Conservation (phyloP, 1,140 invertebrate genomes). For the Batillaria attramentaria region DNA sequence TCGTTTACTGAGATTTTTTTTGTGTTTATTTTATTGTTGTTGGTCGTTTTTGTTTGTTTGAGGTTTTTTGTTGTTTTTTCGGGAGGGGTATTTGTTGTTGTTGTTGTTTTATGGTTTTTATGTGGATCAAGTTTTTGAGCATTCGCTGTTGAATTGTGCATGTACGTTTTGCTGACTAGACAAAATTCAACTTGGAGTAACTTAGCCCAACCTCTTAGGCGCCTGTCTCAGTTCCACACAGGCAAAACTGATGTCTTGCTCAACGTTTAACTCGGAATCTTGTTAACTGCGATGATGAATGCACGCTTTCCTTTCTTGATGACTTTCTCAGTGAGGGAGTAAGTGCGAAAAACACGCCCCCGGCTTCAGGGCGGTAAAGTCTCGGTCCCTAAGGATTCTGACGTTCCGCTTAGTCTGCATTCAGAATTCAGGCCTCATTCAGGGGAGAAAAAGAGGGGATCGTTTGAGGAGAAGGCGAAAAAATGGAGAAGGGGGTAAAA, state of each 20-base stretch:
- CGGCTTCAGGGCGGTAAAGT: neutral
- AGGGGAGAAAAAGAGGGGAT: neutral
- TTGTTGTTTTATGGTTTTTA: neutral
- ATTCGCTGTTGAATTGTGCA: neutral
- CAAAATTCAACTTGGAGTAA: neutral
- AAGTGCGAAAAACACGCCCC: neutral
- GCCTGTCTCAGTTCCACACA: neutral
- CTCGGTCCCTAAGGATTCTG: constrained; percentile 10
- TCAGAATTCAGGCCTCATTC: neutral
- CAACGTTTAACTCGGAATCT: neutral
- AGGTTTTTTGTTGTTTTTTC: neutral
- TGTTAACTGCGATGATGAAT: too few relatives aligned
- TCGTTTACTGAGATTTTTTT: too few relatives aligned
- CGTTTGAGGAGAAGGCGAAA: neutral
- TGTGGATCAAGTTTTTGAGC: too few relatives aligned
- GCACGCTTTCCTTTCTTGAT: too few relatives aligned
- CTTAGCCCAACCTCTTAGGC: neutral
- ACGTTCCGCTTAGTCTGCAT: constrained; percentile 4
- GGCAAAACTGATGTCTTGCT: neutral
- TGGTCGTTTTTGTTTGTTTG: neutral
- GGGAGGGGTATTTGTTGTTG: neutral
- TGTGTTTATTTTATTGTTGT: neutral
- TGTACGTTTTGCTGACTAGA: neutral
- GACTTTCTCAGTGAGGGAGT: neutral
- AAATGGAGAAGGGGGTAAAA: neutral